Base-by-base conservation (phyloP, 2,797 vertebrate species). In the Cheracebus regulus region DNA sequence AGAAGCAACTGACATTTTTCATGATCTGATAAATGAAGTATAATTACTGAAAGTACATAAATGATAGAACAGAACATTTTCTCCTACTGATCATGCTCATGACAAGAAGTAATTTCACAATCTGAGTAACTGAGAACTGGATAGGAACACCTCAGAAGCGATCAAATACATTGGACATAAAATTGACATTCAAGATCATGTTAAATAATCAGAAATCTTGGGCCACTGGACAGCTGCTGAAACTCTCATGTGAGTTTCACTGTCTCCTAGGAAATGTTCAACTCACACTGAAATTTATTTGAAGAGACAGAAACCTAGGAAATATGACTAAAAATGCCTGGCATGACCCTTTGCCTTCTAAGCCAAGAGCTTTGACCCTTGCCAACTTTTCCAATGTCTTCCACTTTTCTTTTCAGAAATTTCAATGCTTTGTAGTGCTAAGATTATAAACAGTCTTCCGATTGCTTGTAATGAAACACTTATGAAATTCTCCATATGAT, bases 21-120 rank as follows among this genome's bases (percentile, higher is more conserved):
- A 96, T 98, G 98, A 98, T 98, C 98, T 97, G 97, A 97, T 98
- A 98, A 98, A 98, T 98, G 98, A 96, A 98, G 97, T 95, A 93
- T 98, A 98, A 98, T 99, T 98, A 98, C 96, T 81, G 48, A 94
- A 98, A 98, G 97, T 97, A 97, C 97, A 98, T 98, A 98, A 98
- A 98, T 97, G 96, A 97, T 94, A 97, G 97, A 98, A 98, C 81
- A 96, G 92, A 95, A 98, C 96, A 98, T 96, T 97, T 97, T 95
- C 96, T 96, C 96, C 88, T 98, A 95, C 90, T 92, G 97, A 97
- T 97, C 95, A 90, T 90, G 94, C 94, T 98, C 97, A 95, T 92
- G 81, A 97, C 70, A 95, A 93, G 93, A 98, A 95, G 58, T 7
- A 97, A 4, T 98, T 95, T 96, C 95, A 95, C 96, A 92, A 98